Percentiles rank a stretch among this genome's conserved stretches.
Conservation (phyloP, 1,140 invertebrate species). For the Drosophila virilis region DNA sequence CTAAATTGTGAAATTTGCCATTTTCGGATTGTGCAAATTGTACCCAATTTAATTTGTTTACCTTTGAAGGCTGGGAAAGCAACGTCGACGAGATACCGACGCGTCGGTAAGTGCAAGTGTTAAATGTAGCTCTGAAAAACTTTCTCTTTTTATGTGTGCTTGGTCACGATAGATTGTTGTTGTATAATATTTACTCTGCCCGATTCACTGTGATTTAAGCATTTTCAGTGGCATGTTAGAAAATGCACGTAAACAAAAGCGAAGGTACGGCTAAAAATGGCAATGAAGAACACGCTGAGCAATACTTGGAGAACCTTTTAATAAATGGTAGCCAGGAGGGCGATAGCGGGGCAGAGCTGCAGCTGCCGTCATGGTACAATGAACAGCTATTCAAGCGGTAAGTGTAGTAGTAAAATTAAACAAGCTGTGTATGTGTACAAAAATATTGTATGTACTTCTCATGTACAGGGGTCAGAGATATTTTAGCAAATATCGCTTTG, state of each 20-base stretch:
- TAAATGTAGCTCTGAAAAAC: constrained; percentile 11
- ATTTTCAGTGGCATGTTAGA: constrained; percentile 43
- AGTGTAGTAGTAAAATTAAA: constrained; percentile 30
- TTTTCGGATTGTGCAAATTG: constrained; percentile 20
- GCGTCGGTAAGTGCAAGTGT: constrained; percentile 9
- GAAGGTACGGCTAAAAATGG: constrained; percentile 26
- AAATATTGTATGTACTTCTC: background rate
- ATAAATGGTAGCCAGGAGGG: constrained; percentile 69
- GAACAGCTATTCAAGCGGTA: constrained; percentile 86
- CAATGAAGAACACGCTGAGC: constrained; percentile 22
- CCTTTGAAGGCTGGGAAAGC: background rate
- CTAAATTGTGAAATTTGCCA: background rate
- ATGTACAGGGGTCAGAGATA: constrained; percentile 87
- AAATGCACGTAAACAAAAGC: constrained; percentile 40
- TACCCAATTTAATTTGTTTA: background rate
- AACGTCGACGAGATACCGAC: background rate
- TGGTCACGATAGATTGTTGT: background rate
- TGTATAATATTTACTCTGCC: constrained; percentile 17
- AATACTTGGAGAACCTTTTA: constrained; percentile 70
- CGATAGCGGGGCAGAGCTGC: constrained; percentile 66
- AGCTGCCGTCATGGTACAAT: constrained; percentile 86
- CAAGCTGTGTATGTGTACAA: background rate
- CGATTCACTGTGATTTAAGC: constrained; percentile 12
- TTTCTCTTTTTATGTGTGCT: constrained; percentile 35
- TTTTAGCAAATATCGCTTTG: constrained; percentile 86